A percentile compares a stretch with the other conserved stretches of the same genome.
These are phyloP conservation scores for Acipenser transmontanus DNA, from an alignment of 2,797 vertebrate genomes.

Conservation along the genomic window DNA sequence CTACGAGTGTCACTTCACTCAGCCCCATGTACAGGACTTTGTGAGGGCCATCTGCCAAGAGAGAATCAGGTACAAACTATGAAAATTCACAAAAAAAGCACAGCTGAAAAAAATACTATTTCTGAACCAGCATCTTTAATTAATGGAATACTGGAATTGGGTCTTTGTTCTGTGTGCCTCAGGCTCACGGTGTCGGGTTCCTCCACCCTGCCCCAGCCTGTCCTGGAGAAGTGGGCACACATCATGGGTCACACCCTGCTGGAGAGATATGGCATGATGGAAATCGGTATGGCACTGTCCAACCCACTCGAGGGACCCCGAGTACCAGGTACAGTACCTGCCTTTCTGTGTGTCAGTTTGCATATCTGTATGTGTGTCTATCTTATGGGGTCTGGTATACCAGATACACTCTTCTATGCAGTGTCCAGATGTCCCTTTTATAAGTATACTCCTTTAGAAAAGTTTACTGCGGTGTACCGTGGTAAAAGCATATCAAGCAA, in stretches of 20 bases:
- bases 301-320: slow-evolving; percentile 73
- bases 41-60: slow-evolving; percentile 75
- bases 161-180: slow-evolving; percentile 3
- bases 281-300: slow-evolving; percentile 91
- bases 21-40: slow-evolving; percentile 73
- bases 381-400: too few relatives aligned
- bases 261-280: slow-evolving; percentile 96
- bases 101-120: too few relatives aligned
- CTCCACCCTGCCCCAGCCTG: slow-evolving; percentile 77
- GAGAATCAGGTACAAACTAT: slow-evolving; percentile 70
- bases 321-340: slow-evolving; percentile 66
- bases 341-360: not conserved
- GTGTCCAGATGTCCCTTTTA: too few relatives aligned
- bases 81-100: too few relatives aligned
- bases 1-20: slow-evolving; percentile 69
- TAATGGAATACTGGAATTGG: too few relatives aligned
- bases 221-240: slow-evolving; percentile 77
- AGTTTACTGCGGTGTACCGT: too few relatives aligned
- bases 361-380: not conserved
- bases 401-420: too few relatives aligned
- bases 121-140: too few relatives aligned
- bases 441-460: too few relatives aligned
- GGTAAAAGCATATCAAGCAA: too few relatives aligned
- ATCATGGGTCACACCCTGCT: slow-evolving; percentile 82
- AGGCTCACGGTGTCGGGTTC: slow-evolving; percentile 95